Conservation (phyloP, 2,797 vertebrate species). For the Galago senegalensis region DNA sequence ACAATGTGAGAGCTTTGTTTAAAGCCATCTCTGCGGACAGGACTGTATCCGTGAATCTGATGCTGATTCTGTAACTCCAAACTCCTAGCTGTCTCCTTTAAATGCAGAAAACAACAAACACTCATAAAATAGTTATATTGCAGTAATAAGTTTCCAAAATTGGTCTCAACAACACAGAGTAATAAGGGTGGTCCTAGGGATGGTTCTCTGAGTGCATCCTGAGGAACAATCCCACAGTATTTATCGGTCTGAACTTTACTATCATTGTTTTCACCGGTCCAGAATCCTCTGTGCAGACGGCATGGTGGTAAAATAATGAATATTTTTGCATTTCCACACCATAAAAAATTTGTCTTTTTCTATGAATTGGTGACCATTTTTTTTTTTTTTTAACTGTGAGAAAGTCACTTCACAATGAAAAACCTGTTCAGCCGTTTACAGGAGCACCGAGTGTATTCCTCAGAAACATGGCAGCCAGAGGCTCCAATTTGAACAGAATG, state of each 20-base stretch:
- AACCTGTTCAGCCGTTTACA: background rate
- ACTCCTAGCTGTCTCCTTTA: background rate
- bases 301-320: background rate
- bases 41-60: background rate
- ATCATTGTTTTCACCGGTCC: background rate
- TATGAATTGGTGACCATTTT: background rate
- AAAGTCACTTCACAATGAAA: background rate
- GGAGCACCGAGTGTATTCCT: background rate
- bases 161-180: slow-evolving; percentile 6
- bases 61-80: background rate
- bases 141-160: slow-evolving; percentile 40
- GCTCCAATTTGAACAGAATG: background rate
- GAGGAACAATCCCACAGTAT: background rate
- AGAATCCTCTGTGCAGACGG: background rate
- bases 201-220: background rate
- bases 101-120: slow-evolving; percentile 1
- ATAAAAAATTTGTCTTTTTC: background rate
- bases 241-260: background rate
- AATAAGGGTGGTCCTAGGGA: background rate
- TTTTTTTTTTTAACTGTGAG: background rate
- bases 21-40: background rate
- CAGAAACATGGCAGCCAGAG: background rate
- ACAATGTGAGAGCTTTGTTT: background rate
- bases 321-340: background rate
- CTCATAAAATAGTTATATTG: background rate